phyloP scores from a whole-genome alignment of 2,113 vertebrate genomes.

The Phrynosoma blainvillii region DNA sequence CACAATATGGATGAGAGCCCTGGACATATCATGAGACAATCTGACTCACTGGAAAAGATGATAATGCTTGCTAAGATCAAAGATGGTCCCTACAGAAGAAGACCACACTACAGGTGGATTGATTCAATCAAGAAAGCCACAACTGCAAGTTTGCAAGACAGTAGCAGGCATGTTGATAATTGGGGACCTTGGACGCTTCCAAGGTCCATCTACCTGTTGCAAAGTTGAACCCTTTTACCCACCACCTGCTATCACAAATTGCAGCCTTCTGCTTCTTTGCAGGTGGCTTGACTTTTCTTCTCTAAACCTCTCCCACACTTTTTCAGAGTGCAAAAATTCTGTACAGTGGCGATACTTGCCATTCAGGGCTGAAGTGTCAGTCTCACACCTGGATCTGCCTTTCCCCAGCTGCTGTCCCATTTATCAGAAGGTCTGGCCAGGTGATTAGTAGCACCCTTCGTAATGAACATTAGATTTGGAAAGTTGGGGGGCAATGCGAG shows the following conservation, averaged over 20 bases:
- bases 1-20: too few relatives aligned
- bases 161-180: too few relatives aligned
- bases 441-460: slow-evolving; percentile 74
- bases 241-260: too few relatives aligned
- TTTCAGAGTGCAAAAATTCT: neutral
- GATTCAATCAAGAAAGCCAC: too few relatives aligned
- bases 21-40: too few relatives aligned
- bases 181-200: too few relatives aligned
- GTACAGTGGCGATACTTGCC: slow-evolving; percentile 17
- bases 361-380: slow-evolving; percentile 39
- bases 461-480: slow-evolving; percentile 76
- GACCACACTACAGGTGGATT: too few relatives aligned
- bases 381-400: slow-evolving; percentile 34
- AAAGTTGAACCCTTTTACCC: neutral
- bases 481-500: slow-evolving; percentile 56
- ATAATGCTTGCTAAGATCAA: too few relatives aligned
- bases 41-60: too few relatives aligned
- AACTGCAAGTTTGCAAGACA: too few relatives aligned
- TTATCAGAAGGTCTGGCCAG: slow-evolving; percentile 64
- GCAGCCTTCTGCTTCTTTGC: neutral
- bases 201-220: neutral
- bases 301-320: neutral
- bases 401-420: slow-evolving; percentile 49
- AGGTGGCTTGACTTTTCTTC: neutral
- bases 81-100: too few relatives aligned